Percentiles rank a stretch among this genome's conserved stretches.
Conservation (phyloP, 1,140 invertebrate species). For the Macrosteles quadrilineatus region DNA sequence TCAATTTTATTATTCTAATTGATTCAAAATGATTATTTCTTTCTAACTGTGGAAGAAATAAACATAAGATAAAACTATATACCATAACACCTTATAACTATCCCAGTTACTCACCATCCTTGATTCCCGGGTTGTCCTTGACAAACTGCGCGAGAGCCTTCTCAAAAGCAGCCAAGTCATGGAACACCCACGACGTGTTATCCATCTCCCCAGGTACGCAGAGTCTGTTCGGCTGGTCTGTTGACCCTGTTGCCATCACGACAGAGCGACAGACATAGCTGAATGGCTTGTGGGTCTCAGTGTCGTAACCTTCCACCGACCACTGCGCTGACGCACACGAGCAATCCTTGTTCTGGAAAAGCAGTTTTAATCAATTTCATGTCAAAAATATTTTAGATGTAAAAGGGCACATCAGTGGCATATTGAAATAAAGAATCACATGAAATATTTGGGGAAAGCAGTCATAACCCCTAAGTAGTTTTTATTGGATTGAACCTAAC, state of each 20-base stretch:
- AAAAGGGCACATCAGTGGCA: too few relatives aligned
- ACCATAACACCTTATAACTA: too few relatives aligned
- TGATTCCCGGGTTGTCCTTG: constrained; percentile 45
- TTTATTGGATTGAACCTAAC: too few relatives aligned
- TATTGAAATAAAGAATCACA: too few relatives aligned
- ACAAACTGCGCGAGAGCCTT: constrained; percentile 52
- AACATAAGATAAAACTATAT: too few relatives aligned
- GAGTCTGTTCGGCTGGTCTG: constrained; percentile 73
- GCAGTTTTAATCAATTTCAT: too few relatives aligned
- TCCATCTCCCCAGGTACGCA: constrained; percentile 61
- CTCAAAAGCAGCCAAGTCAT: constrained; percentile 67
- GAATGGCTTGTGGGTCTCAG: constrained; percentile 49
- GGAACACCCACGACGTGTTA: constrained; percentile 54
- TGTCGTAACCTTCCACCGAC: constrained; percentile 57
- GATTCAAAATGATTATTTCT: too few relatives aligned
- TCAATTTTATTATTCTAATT: too few relatives aligned
- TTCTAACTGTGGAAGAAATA: too few relatives aligned
- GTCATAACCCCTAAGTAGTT: too few relatives aligned
- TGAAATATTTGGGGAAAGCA: too few relatives aligned
- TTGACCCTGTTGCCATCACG: constrained; percentile 77
- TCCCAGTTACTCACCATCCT: constrained; percentile 38
- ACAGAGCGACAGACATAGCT: constrained; percentile 57
- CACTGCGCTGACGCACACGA: constrained; percentile 50
- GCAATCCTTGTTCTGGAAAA: constrained; percentile 34
- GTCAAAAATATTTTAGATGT: too few relatives aligned